Conservation (phyloP, 1,140 invertebrate species). For the Drosophila aff. region DNA sequence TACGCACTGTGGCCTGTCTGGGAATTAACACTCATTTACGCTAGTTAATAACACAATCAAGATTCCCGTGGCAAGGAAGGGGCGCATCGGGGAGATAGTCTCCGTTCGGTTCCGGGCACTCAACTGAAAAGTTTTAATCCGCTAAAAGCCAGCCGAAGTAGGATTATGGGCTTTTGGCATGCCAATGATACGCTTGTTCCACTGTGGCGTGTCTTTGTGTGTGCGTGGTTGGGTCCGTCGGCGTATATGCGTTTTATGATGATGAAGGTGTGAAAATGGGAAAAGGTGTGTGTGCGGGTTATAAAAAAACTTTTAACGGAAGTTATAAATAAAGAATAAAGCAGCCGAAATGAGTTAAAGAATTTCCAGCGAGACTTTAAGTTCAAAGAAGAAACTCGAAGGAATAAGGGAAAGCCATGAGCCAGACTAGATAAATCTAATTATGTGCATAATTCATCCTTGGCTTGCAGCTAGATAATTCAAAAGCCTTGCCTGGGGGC, state of each 20-base stretch:
- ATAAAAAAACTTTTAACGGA: slow-evolving; percentile 62
- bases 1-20: slow-evolving; percentile 20
- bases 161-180: slow-evolving; percentile 56
- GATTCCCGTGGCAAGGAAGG: slow-evolving; percentile 8
- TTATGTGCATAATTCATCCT: slow-evolving; percentile 5
- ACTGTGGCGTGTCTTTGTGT: slow-evolving; percentile 24
- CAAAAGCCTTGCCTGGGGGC: slow-evolving; percentile 19
- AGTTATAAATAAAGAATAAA: slow-evolving; percentile 47
- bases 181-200: slow-evolving; percentile 50
- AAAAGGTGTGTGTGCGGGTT: slow-evolving; percentile 44
- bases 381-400: not conserved
- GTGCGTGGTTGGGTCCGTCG: slow-evolving; percentile 4
- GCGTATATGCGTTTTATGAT: slow-evolving; percentile 61
- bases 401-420: not conserved
- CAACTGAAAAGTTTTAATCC: slow-evolving; percentile 70
- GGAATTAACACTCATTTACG: slow-evolving; percentile 45
- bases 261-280: slow-evolving; percentile 55
- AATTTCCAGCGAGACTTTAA: slow-evolving; percentile 6
- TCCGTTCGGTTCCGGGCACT: slow-evolving; percentile 44
- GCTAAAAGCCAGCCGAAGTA: slow-evolving; percentile 66
- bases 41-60: slow-evolving; percentile 53
- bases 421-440: slow-evolving; percentile 11
- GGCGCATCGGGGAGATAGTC: not conserved
- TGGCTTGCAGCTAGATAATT: slow-evolving; percentile 9
- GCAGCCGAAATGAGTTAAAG: slow-evolving; percentile 4